These are phyloP conservation scores for Diphyllodes magnificus DNA, from an alignment of 2,113 vertebrate species.

Conservation along the genomic window DNA sequence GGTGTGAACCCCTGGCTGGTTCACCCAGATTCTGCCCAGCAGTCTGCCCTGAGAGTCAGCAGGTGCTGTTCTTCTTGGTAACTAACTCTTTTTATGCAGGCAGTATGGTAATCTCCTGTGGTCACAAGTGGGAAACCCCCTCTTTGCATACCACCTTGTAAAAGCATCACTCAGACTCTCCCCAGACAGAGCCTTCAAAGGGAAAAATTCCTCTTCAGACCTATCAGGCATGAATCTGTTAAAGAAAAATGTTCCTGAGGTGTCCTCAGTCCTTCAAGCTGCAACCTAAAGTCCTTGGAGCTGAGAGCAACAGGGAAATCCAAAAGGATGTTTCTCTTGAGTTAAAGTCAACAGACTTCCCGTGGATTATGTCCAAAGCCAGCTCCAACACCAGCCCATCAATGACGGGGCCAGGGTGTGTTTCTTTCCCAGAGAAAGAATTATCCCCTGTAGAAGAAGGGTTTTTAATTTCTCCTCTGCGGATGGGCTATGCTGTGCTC, in stretches of 20 bases:
- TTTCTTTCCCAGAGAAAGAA: background rate
- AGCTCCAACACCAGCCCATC: background rate
- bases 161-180: background rate
- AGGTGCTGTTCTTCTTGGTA: background rate
- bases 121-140: background rate
- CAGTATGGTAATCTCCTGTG: background rate
- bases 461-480: background rate
- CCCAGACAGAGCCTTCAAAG: background rate
- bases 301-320: background rate
- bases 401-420: background rate
- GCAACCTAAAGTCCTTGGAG: background rate
- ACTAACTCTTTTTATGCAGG: background rate
- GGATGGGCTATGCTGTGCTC: background rate
- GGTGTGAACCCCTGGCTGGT: background rate
- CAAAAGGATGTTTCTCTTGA: background rate
- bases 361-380: background rate
- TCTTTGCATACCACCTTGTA: background rate
- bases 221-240: background rate
- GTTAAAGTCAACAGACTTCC: background rate
- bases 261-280: background rate
- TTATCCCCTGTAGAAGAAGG: background rate
- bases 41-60: background rate
- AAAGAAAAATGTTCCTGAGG: background rate
- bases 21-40: background rate
- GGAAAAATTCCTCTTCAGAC: background rate